These are phyloP conservation scores for Oryzias dopingdopingensis DNA, from an alignment of 2,797 vertebrate genomes.

Conservation along the genomic window DNA sequence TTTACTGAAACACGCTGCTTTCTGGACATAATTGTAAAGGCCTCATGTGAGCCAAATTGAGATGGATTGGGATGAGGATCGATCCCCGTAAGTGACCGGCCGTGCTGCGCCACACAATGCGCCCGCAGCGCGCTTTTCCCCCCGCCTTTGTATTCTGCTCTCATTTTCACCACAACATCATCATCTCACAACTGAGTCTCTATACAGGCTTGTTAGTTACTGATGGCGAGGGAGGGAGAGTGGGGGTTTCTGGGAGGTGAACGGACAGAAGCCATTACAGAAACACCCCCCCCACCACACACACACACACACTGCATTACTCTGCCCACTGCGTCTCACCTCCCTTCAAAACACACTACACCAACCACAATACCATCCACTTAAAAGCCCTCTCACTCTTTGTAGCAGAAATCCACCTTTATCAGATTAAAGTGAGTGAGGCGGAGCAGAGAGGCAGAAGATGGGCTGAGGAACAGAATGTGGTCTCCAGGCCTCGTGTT, in stretches of 20 bases:
- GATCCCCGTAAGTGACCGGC: constrained; percentile 67
- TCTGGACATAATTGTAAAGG: constrained; percentile 56
- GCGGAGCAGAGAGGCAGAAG: constrained; percentile 35
- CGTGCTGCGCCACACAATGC: constrained; percentile 36
- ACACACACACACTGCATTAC: constrained; percentile 41
- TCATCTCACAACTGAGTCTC: constrained; percentile 51
- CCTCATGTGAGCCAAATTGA: constrained; percentile 60
- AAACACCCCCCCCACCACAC: constrained; percentile 56
- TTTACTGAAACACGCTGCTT: constrained; percentile 26
- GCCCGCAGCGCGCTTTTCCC: constrained; percentile 16
- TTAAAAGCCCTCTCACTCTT: constrained; percentile 72
- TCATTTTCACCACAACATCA: constrained; percentile 58
- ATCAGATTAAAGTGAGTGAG: constrained; percentile 73
- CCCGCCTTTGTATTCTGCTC: constrained; percentile 34
- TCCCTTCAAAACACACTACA: constrained; percentile 44
- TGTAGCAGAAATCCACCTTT: constrained; percentile 74
- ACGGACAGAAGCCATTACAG: constrained; percentile 63
- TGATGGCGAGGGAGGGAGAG: constrained; percentile 18
- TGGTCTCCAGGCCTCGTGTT: constrained; percentile 1
- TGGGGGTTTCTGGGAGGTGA: constrained; percentile 18
- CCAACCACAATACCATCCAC: constrained; percentile 63
- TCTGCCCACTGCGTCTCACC: constrained; percentile 39
- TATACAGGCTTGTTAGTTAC: constrained; percentile 58
- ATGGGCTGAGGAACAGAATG: constrained; percentile 15
- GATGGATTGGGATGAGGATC: constrained; percentile 66